Evolutionary conservation across 2,113 vertebrate species (phyloP).

Genomic region (Brachirus orientalis): DNA sequence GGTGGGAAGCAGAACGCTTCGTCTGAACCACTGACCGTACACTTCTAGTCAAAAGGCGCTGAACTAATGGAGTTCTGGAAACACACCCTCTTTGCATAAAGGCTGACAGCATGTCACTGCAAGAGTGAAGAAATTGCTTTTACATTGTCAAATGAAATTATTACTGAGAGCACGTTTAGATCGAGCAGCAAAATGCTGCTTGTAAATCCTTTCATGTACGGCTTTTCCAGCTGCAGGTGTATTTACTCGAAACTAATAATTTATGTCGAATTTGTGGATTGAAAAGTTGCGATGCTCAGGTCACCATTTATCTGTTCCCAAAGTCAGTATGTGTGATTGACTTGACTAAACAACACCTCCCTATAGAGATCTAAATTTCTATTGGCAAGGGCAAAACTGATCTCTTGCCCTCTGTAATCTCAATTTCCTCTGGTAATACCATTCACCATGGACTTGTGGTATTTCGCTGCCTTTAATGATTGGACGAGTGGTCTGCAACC

Average conservation of each 20-base stretch:
- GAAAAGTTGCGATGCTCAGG: slow-evolving; percentile 7
- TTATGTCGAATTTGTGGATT: not conserved
- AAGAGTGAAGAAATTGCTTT: slow-evolving; percentile 27
- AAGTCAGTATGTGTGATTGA: slow-evolving; percentile 33
- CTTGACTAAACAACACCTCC: slow-evolving; percentile 32
- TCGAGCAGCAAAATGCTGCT: slow-evolving; percentile 4
- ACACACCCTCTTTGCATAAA: slow-evolving; percentile 42
- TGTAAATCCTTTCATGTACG: slow-evolving; percentile 28
- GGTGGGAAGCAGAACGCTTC: slow-evolving; percentile 50
- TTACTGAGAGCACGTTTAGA: slow-evolving; percentile 9
- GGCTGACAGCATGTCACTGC: slow-evolving; percentile 36
- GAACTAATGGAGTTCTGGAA: slow-evolving; percentile 69
- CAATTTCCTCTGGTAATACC: slow-evolving; percentile 74
- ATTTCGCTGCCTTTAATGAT: slow-evolving; percentile 78
- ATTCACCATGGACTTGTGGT: slow-evolving; percentile 70
- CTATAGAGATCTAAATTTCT: slow-evolving; percentile 52
- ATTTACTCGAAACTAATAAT: not conserved
- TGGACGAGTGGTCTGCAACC: slow-evolving; percentile 74
- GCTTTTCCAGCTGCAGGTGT: slow-evolving; percentile 16
- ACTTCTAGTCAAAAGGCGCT: slow-evolving; percentile 62
- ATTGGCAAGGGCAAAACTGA: slow-evolving; percentile 69
- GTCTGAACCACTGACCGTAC: slow-evolving; percentile 69
- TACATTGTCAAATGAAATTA: slow-evolving; percentile 44
- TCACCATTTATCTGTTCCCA: slow-evolving; percentile 22
- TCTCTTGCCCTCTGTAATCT: slow-evolving; percentile 69